phyloP scores from a whole-genome alignment of 1,140 invertebrate genomes.

The Ptiloglossa arizonensis region DNA sequence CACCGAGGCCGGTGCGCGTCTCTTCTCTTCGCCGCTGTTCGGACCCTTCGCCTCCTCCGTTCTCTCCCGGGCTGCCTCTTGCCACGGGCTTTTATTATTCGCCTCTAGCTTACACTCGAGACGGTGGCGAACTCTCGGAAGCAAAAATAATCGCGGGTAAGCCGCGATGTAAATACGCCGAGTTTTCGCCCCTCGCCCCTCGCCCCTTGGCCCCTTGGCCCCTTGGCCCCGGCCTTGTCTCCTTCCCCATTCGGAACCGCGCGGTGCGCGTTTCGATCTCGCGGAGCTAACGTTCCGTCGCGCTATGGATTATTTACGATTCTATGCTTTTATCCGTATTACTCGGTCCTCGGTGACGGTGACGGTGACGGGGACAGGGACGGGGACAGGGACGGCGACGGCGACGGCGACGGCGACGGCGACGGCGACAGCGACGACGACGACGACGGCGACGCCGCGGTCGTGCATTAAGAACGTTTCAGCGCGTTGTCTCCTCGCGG shows the following conservation, averaged over 20 bases:
- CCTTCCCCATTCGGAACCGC: background rate
- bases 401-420: background rate
- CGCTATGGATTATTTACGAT: slow-evolving; percentile 48
- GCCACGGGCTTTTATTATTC: slow-evolving; percentile 67
- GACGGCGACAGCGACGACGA: background rate
- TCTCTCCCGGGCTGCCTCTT: slow-evolving; percentile 51
- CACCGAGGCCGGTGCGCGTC: slow-evolving; percentile 14
- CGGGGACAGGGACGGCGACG: background rate
- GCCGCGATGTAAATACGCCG: slow-evolving; percentile 41
- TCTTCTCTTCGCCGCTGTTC: slow-evolving; percentile 38
- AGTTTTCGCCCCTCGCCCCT: background rate
- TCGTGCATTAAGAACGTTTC: slow-evolving; percentile 28
- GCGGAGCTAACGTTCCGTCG: slow-evolving; percentile 4
- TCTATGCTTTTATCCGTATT: slow-evolving; percentile 51
- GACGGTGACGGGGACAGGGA: too few relatives aligned
- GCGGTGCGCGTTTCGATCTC: slow-evolving; percentile 14
- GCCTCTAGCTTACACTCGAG: slow-evolving; percentile 44
- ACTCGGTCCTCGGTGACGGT: too few relatives aligned
- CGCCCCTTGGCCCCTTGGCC: too few relatives aligned
- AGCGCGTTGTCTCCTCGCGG: background rate
- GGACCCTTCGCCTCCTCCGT: slow-evolving; percentile 48
- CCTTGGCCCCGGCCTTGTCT: background rate
- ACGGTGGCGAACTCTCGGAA: slow-evolving; percentile 44
- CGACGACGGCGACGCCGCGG: background rate
- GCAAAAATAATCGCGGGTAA: slow-evolving; percentile 51